Evolutionary conservation across 1,140 invertebrate genomes (phyloP), one percentile per base, ranked within the genome.

Genomic region (Yoshiicerus persimilis): DNA sequence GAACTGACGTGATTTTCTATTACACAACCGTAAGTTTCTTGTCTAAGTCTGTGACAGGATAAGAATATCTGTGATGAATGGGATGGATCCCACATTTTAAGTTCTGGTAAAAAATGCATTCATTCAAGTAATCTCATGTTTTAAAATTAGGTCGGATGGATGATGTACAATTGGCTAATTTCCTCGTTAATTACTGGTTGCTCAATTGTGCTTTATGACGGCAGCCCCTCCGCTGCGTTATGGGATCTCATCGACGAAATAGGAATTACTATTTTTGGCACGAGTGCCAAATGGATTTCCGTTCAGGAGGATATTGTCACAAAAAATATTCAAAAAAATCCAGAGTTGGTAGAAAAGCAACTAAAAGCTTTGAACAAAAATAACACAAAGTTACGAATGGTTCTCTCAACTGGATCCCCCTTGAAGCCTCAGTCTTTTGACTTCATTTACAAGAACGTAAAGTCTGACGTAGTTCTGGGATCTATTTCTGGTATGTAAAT

Each of bases 101-200:
- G n/a, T 27, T 23, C 47, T 41, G 25, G 39, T n/a, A 20, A 86
- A 86, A 27, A 13, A 23, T 47, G 1, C 20, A 41, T 64, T 64
- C 11, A 64, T 64, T 11, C n/a, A 11, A 9, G 13, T 27, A 32
- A 38, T 32, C 23, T 27, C 4, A 16, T 66, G 1, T 80, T 5
- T 80, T 80, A 77, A 5, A 84, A 34, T 30, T 77, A 94, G 93
- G 93, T 93, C 62, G 94, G 94, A 32, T 95, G 94, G 94, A 95
- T 95, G 94, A 94, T 95, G 94, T 95, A 94, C 94, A 95, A 95
- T 91, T 95, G 94, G 94, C 87, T 94, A 84, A 91, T 94, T 23
- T 90, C 91, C 16, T 91, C 92, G 4, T 89, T 93, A 30, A 91
- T 91, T 34, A 91, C 93, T 8, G 94, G 95, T 10, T 92, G 93